A percentile compares a stretch with the other conserved stretches of the same genome.
phyloP scores from a whole-genome alignment of 2,797 vertebrate species.

The Semotilus atromaculatus region DNA sequence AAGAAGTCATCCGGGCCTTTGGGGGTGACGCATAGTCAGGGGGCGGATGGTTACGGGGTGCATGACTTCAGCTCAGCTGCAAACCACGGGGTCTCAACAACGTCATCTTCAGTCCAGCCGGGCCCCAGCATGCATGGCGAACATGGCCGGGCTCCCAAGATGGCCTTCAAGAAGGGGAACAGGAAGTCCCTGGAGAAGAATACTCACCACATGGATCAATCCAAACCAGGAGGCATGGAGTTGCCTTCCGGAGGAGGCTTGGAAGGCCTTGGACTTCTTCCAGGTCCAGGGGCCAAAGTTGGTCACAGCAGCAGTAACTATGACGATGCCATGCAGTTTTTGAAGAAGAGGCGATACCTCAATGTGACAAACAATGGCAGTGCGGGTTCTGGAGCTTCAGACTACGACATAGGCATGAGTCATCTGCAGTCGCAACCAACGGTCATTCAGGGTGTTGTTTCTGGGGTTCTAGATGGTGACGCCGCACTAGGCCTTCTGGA shows the following conservation, averaged over 20 bases:
- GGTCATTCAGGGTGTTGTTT: constrained; percentile 87
- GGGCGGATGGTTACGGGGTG: constrained; percentile 78
- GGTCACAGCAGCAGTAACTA: constrained; percentile 89
- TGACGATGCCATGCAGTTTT: constrained; percentile 97
- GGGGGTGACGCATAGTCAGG: constrained; percentile 68
- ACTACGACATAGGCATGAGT: constrained; percentile 85
- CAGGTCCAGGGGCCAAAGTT: constrained; percentile 82
- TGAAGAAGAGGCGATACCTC: constrained; percentile 97
- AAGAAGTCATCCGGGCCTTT: constrained; percentile 76
- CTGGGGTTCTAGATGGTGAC: constrained; percentile 88
- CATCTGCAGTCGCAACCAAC: constrained; percentile 89
- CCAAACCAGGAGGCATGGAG: constrained; percentile 81
- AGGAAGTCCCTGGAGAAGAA: constrained; percentile 86
- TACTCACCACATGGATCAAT: constrained; percentile 78
- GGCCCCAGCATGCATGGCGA: constrained; percentile 85
- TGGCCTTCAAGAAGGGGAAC: constrained; percentile 92
- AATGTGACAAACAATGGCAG: constrained; percentile 81
- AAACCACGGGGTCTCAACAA: constrained; percentile 85
- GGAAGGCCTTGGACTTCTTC: constrained; percentile 87
- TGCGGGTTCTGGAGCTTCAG: constrained; percentile 48
- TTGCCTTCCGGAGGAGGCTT: constrained; percentile 73
- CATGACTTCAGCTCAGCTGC: constrained; percentile 85
- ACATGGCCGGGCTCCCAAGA: constrained; percentile 88
- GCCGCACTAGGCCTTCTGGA: constrained; percentile 84
- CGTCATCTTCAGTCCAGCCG: constrained; percentile 82